Conservation (phyloP, 2,113 vertebrate genomes). For the Seriola dumerili region DNA sequence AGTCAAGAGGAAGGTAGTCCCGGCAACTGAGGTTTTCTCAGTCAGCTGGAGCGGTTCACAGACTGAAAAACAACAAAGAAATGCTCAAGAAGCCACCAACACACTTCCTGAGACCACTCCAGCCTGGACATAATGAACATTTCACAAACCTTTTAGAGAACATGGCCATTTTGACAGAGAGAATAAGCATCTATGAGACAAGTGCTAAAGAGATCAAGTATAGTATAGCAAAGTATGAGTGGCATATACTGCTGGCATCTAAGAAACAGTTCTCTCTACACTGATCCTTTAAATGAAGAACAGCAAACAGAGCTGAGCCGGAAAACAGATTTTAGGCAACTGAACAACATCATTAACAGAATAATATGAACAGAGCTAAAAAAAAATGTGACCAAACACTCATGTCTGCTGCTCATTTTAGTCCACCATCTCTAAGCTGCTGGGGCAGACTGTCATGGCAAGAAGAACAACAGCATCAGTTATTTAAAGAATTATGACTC, state of each 20-base stretch:
- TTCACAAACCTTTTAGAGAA: neutral
- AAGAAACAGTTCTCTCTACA: neutral
- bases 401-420: neutral
- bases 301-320: neutral
- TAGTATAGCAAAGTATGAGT: neutral
- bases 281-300: constrained; percentile 1
- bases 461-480: neutral
- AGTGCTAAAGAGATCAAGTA: neutral
- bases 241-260: neutral
- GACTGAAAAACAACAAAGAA: neutral
- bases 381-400: neutral
- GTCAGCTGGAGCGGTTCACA: neutral
- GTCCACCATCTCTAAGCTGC: neutral
- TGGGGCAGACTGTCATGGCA: neutral
- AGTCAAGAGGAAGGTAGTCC: neutral
- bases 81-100: neutral
- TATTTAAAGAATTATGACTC: neutral
- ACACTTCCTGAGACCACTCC: neutral
- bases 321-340: neutral
- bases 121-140: neutral
- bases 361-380: neutral
- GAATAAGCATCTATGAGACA: neutral
- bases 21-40: neutral
- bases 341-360: neutral
- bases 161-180: neutral